These are phyloP conservation scores for Papilio xuthus DNA, from an alignment of 1,140 invertebrate species.

Conservation along the genomic window DNA sequence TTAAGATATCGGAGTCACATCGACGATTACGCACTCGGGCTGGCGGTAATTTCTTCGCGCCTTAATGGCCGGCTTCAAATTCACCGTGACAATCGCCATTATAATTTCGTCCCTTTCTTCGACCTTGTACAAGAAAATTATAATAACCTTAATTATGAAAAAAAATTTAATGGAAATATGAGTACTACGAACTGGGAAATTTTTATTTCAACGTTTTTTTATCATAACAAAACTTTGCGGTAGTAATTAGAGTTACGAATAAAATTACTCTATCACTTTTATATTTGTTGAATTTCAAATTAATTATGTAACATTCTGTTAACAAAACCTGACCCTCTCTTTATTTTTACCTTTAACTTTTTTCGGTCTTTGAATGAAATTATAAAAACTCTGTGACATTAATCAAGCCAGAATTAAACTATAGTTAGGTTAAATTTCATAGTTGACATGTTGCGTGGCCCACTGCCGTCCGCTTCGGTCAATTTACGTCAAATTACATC, in stretches of 20 bases:
- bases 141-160: constrained; percentile 45
- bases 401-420: constrained; percentile 75
- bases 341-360: not conserved
- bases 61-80: constrained; percentile 60
- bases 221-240: no score
- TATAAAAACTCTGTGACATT: constrained; percentile 51
- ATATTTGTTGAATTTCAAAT: not conserved
- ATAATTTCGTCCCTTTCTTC: constrained; percentile 61
- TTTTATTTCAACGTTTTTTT: not conserved
- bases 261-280: not conserved
- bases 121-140: constrained; percentile 47
- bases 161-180: not conserved
- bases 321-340: not conserved
- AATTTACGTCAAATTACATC: constrained; percentile 80
- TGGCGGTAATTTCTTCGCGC: constrained; percentile 62
- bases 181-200: not conserved
- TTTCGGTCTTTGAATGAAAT: not conserved
- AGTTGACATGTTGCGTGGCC: constrained; percentile 79
- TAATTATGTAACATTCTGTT: not conserved
- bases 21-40: constrained; percentile 66
- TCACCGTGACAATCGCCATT: constrained; percentile 74
- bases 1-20: constrained; percentile 78
- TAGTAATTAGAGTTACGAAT: not conserved
- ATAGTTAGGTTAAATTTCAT: constrained; percentile 76
- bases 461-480: constrained; percentile 62